Evolutionary conservation across 2,888 invertebrate species (phyloP).

Genomic region (Biston betularia): DNA sequence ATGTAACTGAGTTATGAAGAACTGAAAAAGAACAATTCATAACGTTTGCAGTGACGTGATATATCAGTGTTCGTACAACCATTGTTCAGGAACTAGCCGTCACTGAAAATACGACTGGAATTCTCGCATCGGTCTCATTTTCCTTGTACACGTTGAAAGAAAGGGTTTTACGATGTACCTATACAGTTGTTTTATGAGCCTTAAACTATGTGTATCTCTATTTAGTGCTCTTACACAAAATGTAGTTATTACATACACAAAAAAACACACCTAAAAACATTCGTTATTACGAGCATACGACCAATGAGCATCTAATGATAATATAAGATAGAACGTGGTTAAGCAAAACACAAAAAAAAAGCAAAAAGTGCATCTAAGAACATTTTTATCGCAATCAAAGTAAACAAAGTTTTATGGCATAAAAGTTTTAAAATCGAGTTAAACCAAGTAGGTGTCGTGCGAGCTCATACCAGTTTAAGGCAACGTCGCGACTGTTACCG

Average conservation of each 20-base stretch:
- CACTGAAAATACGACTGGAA: conserved; percentile 37
- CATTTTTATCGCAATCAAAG: conserved; percentile 22
- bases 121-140: conserved; percentile 37
- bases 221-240: conserved; percentile 1
- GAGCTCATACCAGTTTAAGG: conserved; percentile 62
- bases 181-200: conserved; percentile 14
- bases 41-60: conserved; percentile 37
- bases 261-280: background rate
- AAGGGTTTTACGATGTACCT: conserved; percentile 21
- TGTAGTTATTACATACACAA: background rate
- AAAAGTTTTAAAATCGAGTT: conserved; percentile 31
- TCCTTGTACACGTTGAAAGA: conserved; percentile 32
- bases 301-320: background rate
- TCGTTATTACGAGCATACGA: background rate
- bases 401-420: conserved; percentile 31
- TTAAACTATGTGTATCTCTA: conserved; percentile 14
- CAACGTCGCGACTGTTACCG: conserved; percentile 45
- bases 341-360: conserved; percentile 8
- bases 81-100: conserved; percentile 40
- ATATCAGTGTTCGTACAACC: conserved; percentile 37
- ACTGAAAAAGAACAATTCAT: conserved; percentile 33
- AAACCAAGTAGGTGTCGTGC: conserved; percentile 20
- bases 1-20: conserved; percentile 30
- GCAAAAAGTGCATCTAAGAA: conserved; percentile 18
- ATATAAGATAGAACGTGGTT: background rate